Percentiles rank a stretch among this genome's conserved stretches.
Conservation (phyloP, 64 coral and sea anemone species). For the Stylophora pistillata region DNA sequence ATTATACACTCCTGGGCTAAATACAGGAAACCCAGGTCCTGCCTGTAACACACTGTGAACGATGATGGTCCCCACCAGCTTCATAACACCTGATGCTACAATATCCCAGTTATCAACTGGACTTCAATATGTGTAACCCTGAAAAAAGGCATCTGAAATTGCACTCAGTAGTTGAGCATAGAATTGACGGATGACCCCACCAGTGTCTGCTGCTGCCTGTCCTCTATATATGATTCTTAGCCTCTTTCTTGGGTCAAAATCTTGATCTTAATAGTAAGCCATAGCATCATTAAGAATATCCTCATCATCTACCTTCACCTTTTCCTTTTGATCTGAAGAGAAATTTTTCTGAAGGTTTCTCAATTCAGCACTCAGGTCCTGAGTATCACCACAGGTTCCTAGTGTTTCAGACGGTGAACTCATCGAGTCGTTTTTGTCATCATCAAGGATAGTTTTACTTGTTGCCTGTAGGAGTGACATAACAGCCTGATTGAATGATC, state of each 20-base stretch:
- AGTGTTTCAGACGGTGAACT: too few relatives aligned
- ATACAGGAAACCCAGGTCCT: constrained; percentile 50
- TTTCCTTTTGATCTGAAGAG: constrained; percentile 51
- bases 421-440: too few relatives aligned
- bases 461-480: too few relatives aligned
- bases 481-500: too few relatives aligned
- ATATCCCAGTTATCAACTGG: constrained; percentile 45
- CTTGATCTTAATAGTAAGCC: constrained; percentile 24
- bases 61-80: constrained; percentile 47
- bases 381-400: too few relatives aligned
- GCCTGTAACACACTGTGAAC: constrained; percentile 47
- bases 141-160: constrained; percentile 35
- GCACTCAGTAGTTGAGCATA: constrained; percentile 41
- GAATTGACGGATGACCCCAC: constrained; percentile 50
- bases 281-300: constrained; percentile 55
- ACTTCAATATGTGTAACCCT: constrained; percentile 13
- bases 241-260: constrained; percentile 32
- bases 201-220: constrained; percentile 52
- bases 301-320: constrained; percentile 38
- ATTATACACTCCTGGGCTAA: constrained; percentile 13
- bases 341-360: too few relatives aligned
- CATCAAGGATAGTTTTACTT: too few relatives aligned
- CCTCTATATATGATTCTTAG: constrained; percentile 35
- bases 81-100: constrained; percentile 54
- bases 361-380: too few relatives aligned